Percentiles rank a stretch among this genome's conserved stretches.
phyloP scores from a whole-genome alignment of 1,140 invertebrate genomes.

The Leptinotarsa lineolata region DNA sequence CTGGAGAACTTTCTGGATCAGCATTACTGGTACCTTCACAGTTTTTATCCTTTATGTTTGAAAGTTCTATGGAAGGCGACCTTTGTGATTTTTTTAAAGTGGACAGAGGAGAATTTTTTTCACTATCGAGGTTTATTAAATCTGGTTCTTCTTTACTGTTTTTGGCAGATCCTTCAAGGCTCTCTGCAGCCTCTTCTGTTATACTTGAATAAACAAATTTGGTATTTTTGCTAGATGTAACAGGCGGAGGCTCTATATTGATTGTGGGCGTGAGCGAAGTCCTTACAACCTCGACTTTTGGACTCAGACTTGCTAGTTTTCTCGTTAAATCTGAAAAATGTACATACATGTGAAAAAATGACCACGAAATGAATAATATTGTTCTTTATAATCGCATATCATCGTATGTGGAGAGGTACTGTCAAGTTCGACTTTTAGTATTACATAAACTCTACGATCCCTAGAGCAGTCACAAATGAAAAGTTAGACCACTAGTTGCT shows the following conservation, averaged over 20 bases:
- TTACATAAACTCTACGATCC: too few species aligned
- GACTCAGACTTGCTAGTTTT: slow-evolving; percentile 15
- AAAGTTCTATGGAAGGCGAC: slow-evolving; percentile 23
- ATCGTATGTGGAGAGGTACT: too few species aligned
- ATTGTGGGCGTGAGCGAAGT: neutral
- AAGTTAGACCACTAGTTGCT: too few species aligned
- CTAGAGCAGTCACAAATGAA: too few species aligned
- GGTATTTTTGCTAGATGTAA: neutral
- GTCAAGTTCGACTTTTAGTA: too few species aligned
- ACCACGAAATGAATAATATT: neutral
- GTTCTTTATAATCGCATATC: too few species aligned
- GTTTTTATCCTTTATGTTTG: neutral
- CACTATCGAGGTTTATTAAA: slow-evolving; percentile 38
- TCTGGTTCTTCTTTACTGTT: slow-evolving; percentile 25
- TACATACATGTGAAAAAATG: neutral
- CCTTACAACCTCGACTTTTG: slow-evolving; percentile 19
- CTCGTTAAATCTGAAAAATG: slow-evolving; percentile 12
- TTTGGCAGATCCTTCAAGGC: neutral
- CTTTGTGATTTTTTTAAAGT: slow-evolving; percentile 9
- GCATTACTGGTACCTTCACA: neutral
- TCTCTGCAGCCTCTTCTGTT: neutral
- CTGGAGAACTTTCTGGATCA: neutral
- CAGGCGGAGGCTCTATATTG: neutral
- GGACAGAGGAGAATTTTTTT: slow-evolving; percentile 32
- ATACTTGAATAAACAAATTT: neutral